Conservation (phyloP, 2,113 vertebrate species). For the Columba livia region DNA sequence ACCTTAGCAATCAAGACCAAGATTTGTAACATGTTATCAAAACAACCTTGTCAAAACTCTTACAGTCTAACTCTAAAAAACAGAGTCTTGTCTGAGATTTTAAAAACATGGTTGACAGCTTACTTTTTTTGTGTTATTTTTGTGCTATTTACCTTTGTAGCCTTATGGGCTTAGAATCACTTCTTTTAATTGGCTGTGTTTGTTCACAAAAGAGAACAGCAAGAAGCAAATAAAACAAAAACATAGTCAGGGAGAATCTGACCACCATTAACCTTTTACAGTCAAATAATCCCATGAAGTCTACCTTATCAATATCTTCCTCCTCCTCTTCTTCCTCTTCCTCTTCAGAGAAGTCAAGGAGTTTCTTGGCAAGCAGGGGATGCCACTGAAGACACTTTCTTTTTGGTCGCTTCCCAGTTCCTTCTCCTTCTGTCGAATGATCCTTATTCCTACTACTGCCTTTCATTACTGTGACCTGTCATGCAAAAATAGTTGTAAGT, state of each 20-base stretch:
- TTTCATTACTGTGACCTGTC: conserved; percentile 93
- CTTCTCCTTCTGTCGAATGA: conserved; percentile 87
- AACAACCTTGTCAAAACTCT: not conserved
- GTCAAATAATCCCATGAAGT: not conserved
- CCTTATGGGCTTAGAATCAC: accelerated
- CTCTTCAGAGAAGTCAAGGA: conserved; percentile 95
- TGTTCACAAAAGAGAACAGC: not conserved
- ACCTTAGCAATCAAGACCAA: not conserved
- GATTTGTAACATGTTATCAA: not conserved
- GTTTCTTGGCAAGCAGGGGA: conserved; percentile 95
- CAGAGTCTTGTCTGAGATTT: not conserved
- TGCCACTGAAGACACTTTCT: conserved; percentile 99
- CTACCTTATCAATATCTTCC: conserved; percentile 91
- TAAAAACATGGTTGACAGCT: not conserved
- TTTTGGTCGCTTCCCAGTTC: conserved; percentile 91
- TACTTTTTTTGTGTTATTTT: not conserved
- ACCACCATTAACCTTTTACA: not conserved
- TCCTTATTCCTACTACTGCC: conserved; percentile 93
- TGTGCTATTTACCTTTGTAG: not conserved
- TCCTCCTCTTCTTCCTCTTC: conserved; percentile 97
- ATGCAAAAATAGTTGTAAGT: not conserved
- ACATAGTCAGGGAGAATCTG: not conserved
- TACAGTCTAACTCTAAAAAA: not conserved
- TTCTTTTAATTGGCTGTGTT: not conserved
- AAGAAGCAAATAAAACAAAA: not conserved